Evolutionary conservation across 2,888 invertebrate genomes (phyloP), one percentile per base, ranked within the genome.

Genomic region (Tipula unca): DNA sequence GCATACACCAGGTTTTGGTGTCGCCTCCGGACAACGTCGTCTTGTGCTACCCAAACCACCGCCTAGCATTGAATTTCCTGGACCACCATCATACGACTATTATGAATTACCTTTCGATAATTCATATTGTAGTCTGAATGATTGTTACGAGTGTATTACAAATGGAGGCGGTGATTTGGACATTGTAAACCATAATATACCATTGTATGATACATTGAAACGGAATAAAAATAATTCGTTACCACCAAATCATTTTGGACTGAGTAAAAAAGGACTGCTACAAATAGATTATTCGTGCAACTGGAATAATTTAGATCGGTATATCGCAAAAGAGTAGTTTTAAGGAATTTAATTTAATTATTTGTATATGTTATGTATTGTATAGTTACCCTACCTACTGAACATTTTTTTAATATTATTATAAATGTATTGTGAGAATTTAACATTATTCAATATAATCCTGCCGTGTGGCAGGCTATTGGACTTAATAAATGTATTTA

Each of bases 221-320:
- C 48, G 54, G 17, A 35, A 32, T n/a, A 48, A 48, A n/a, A 54
- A n/a, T 85, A 48, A 85, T 29, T 14, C n/a, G 6, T 10, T 36
- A 13, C 29, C 85, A 10, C 20, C 36, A 8, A 48, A 85, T 17
- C 94, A 93, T 89, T 93, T 95, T 90, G 95, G 95, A 87, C 91
- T 96, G 86, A 96, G 95, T 88, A 94, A 94, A 88, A 95, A 95
- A 89, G 96, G 96, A 85, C 94, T 96, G 88, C 91, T 96, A 85
- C 95, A 95, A 91, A 96, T 96, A 88, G 96, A 96, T 89, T 96
- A 96, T 89, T 95, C 95, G 1, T 95, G 94, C 90, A 96, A 95
- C 90, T 96, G 96, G 96, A 95, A 95, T 90, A 95, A 95, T 86
- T 92, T 96, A 87, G 94, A 95, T 89, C 94, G 95, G 89, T 94